Evolutionary conservation across 1,140 invertebrate species (phyloP).

Genomic region (Dreissena rostriformis): DNA sequence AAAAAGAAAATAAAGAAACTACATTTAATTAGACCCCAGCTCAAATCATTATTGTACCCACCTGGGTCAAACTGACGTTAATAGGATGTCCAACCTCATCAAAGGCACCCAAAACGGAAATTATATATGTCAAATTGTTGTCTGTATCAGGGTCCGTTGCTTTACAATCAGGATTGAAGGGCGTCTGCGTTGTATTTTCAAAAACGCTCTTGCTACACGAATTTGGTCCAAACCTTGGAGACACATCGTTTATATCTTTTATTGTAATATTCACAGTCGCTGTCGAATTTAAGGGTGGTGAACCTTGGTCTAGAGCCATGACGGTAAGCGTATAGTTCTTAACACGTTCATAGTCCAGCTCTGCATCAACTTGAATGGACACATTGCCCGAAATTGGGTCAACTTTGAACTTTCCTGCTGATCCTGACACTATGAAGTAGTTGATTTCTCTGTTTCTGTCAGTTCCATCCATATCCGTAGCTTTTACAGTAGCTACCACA

Average conservation of each 20-base stretch:
- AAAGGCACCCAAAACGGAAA: background rate
- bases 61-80: background rate
- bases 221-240: background rate
- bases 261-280: conserved; percentile 10
- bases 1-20: too few relatives aligned
- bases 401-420: conserved; percentile 86
- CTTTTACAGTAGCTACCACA: conserved; percentile 7
- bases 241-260: conserved; percentile 40
- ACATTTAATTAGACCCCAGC: too few relatives aligned
- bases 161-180: background rate
- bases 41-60: background rate
- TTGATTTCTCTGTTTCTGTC: conserved; percentile 14
- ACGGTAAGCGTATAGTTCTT: conserved; percentile 31
- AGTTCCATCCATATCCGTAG: conserved; percentile 48
- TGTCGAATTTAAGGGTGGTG: background rate
- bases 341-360: conserved; percentile 22
- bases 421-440: conserved; percentile 23
- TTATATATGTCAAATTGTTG: background rate
- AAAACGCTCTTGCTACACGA: background rate
- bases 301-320: conserved; percentile 38
- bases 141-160: conserved; percentile 25
- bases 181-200: background rate
- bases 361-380: background rate
- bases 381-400: conserved; percentile 6
- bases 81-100: conserved; percentile 10